Evolutionary conservation across 2,113 vertebrate species (phyloP).

Genomic region (Dolichallabes microphthalmus): DNA sequence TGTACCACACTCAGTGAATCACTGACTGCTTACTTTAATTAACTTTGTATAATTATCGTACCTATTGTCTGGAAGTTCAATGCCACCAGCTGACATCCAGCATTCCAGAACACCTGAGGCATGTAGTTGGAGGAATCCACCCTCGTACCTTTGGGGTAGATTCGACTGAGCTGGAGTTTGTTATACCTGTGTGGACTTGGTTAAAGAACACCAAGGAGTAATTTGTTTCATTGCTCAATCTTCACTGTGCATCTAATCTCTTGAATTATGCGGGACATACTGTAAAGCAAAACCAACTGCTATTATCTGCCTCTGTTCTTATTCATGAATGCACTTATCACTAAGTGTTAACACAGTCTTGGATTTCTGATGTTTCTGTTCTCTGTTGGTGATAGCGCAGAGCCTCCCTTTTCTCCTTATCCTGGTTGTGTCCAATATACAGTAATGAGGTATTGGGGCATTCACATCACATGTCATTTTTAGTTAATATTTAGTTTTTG

Average conservation of each 20-base stretch:
- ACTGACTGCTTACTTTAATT: not conserved
- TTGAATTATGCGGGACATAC: not conserved
- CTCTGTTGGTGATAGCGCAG: not conserved
- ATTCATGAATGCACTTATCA: not conserved
- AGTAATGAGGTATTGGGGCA: not conserved
- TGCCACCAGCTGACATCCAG: constrained; percentile 95
- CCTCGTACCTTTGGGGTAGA: constrained; percentile 96
- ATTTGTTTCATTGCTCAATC: not conserved
- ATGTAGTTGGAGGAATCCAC: constrained; percentile 99
- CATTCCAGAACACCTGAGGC: constrained; percentile 98
- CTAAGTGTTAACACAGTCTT: not conserved
- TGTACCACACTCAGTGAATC: not conserved
- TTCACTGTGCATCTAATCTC: not conserved
- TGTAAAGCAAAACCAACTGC: not conserved
- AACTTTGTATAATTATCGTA: constrained; percentile 61
- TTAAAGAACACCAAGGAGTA: constrained; percentile 68
- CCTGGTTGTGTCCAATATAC: not conserved
- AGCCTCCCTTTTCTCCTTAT: not conserved
- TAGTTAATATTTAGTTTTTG: not conserved
- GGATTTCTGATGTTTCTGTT: not conserved
- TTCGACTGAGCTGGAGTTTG: constrained; percentile 94
- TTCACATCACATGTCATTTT: not conserved
- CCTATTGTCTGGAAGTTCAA: constrained; percentile 98
- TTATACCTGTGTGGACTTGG: constrained; percentile 82
- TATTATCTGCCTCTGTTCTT: not conserved